A percentile compares a stretch with the other conserved stretches of the same genome.
Conservation (phyloP, 2,113 vertebrate genomes). For the Xiphophorus maculatus region DNA sequence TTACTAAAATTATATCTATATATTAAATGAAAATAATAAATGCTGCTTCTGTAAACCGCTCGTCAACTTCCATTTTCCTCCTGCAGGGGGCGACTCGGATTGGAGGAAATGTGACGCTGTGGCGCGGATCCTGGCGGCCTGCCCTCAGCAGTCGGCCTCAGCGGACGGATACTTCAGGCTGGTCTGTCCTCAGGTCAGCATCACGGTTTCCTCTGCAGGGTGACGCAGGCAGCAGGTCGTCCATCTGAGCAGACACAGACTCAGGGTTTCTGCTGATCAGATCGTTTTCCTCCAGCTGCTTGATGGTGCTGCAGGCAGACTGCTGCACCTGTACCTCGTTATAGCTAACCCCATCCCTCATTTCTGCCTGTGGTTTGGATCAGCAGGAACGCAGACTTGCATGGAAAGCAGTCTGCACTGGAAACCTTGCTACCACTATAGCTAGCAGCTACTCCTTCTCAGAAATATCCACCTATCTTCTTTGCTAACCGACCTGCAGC, state of each 20-base stretch:
- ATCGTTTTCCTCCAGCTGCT: not conserved
- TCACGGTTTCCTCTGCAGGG: not conserved
- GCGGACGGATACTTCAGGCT: slow-evolving; percentile 84
- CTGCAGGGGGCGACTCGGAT: slow-evolving; percentile 83
- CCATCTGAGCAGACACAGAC: not conserved
- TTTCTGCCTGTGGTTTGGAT: too few species aligned
- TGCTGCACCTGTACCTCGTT: not conserved
- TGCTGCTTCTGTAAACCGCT: too few species aligned
- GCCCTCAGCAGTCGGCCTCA: slow-evolving; percentile 90
- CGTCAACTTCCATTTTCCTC: slow-evolving; percentile 13
- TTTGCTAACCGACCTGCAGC: too few species aligned
- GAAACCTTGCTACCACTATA: too few species aligned
- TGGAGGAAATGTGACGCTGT: slow-evolving; percentile 91
- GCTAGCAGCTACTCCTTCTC: too few species aligned
- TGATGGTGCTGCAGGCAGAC: not conserved
- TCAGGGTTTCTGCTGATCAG: not conserved
- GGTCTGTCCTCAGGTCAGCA: slow-evolving; percentile 91
- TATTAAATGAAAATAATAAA: too few species aligned
- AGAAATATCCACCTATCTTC: too few species aligned
- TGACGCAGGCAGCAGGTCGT: not conserved
- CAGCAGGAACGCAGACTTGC: too few species aligned
- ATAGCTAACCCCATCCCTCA: too few species aligned
- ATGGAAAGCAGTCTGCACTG: too few species aligned
- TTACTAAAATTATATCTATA: too few species aligned
- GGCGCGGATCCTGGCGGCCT: slow-evolving; percentile 89